Evolutionary conservation across 2,797 vertebrate species (phyloP).

Genomic region (Notamacropus eugenii): DNA sequence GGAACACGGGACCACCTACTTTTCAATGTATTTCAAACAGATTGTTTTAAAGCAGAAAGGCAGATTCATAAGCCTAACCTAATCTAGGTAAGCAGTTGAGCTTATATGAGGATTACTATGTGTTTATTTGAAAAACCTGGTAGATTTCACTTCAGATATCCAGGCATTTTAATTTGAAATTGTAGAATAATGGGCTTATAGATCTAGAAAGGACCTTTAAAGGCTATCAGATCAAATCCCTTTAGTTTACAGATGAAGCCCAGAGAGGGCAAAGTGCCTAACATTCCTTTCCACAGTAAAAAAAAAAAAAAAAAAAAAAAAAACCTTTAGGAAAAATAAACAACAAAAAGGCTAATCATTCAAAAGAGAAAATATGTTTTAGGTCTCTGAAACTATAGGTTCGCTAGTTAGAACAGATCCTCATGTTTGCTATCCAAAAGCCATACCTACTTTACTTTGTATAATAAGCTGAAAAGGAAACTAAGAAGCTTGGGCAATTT

Average conservation of each 20-base stretch:
- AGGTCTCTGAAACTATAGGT: neutral
- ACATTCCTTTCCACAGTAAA: constrained; percentile 11
- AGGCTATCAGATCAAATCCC: neutral
- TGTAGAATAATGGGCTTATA: neutral
- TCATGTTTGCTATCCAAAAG: constrained; percentile 14
- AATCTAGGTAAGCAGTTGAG: neutral
- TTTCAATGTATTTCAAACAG: neutral
- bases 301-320: constrained; percentile 26
- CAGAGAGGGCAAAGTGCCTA: neutral
- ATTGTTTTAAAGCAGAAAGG: constrained; percentile 20
- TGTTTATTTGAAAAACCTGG: neutral
- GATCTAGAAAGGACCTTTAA: neutral
- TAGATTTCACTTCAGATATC: neutral
- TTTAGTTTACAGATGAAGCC: neutral
- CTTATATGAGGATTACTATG: neutral
- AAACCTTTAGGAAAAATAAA: constrained; percentile 14
- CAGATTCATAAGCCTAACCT: constrained; percentile 18
- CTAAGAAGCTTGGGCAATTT: constrained; percentile 3
- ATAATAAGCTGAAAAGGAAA: neutral
- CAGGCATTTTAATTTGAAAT: constrained; percentile 17
- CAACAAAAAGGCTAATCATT: constrained; percentile 9
- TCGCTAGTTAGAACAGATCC: neutral
- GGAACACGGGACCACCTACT: neutral
- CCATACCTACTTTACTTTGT: neutral
- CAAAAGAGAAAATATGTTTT: neutral